Evolutionary conservation across 2,113 vertebrate genomes (phyloP).

Genomic region (Odontesthes bonariensis): DNA sequence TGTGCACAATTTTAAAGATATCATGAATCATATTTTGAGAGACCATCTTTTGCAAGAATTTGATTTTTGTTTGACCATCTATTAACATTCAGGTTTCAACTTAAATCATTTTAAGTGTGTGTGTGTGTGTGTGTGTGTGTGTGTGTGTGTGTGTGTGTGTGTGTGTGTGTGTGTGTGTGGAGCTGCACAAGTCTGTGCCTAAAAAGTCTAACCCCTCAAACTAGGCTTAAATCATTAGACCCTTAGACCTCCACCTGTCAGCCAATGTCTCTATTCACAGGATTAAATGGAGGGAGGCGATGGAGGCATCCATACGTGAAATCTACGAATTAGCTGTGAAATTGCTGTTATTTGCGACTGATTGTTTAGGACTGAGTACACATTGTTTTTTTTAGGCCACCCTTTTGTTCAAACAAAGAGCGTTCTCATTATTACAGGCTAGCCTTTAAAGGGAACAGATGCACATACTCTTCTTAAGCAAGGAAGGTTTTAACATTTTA

Average conservation of each 20-base stretch:
- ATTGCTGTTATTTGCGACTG: conserved; percentile 83
- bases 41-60: too few relatives aligned
- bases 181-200: conserved; percentile 33
- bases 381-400: conserved; percentile 42
- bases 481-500: conserved; percentile 21
- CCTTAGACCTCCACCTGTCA: conserved; percentile 27
- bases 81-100: conserved; percentile 4
- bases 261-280: conserved; percentile 59
- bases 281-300: conserved; percentile 72
- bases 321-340: conserved; percentile 82
- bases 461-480: conserved; percentile 34
- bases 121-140: background rate
- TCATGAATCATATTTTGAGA: too few relatives aligned
- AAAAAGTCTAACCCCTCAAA: conserved; percentile 45
- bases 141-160: background rate
- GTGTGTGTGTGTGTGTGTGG: background rate
- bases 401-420: conserved; percentile 59
- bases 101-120: background rate
- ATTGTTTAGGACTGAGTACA: conserved; percentile 81
- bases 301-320: conserved; percentile 78
- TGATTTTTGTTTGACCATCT: background rate
- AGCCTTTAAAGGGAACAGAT: conserved; percentile 53
- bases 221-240: conserved; percentile 60
- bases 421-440: conserved; percentile 58
- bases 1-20: too few relatives aligned